Conservation (phyloP, 2,888 invertebrate species). For the Thyatira batis region DNA sequence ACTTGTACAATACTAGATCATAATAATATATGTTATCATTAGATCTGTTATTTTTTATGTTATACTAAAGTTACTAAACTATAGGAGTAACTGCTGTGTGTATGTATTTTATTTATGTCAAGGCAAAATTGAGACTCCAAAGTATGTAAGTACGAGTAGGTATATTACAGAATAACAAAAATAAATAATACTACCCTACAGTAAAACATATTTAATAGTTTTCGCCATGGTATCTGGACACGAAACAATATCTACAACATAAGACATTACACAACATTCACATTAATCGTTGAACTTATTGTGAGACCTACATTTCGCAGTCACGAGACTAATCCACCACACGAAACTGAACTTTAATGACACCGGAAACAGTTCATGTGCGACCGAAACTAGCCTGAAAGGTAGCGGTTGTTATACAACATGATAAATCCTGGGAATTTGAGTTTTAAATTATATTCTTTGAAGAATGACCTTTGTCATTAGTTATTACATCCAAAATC, state of each 20-base stretch:
- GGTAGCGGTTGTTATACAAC: background rate
- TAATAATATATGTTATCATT: background rate
- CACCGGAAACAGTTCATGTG: background rate
- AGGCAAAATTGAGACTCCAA: too few species aligned
- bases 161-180: background rate
- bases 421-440: slow-evolving; percentile 1
- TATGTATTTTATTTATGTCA: too few species aligned
- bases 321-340: slow-evolving; percentile 26
- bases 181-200: slow-evolving; percentile 7
- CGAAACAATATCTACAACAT: slow-evolving; percentile 9
- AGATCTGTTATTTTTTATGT: background rate
- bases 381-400: background rate
- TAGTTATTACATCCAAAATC: background rate
- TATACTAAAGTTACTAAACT: too few species aligned
- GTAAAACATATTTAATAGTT: background rate
- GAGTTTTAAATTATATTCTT: background rate
- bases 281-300: slow-evolving; percentile 14
- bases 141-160: background rate
- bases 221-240: slow-evolving; percentile 18
- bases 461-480: background rate
- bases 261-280: slow-evolving; percentile 18
- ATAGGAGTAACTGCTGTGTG: too few species aligned
- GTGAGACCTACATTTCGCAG: slow-evolving; percentile 23
- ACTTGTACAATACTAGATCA: background rate
- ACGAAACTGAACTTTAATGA: slow-evolving; percentile 29